phyloP scores from a whole-genome alignment of 2,113 vertebrate species.

The Garra rufa region DNA sequence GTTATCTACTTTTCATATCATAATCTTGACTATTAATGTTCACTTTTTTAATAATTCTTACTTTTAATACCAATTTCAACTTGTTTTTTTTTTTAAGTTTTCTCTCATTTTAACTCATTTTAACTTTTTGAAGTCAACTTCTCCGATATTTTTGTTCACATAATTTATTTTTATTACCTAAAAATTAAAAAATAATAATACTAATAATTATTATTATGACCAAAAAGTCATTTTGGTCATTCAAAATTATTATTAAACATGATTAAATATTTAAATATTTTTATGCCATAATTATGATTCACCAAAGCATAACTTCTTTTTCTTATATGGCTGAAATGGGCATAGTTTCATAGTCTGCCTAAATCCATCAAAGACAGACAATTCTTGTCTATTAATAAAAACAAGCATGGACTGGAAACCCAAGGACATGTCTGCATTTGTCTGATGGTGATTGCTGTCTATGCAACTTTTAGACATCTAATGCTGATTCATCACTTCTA shows the following conservation, averaged over 20 bases:
- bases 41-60: background rate
- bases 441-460: background rate
- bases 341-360: background rate
- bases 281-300: background rate
- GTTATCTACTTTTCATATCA: background rate
- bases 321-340: background rate
- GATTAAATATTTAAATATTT: too few relatives aligned
- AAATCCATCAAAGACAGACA: background rate
- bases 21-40: background rate
- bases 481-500: background rate
- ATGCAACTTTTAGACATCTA: background rate
- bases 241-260: too few relatives aligned
- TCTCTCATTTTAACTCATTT: too few relatives aligned
- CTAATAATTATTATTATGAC: too few relatives aligned
- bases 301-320: background rate
- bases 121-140: too few relatives aligned
- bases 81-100: background rate
- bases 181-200: too few relatives aligned
- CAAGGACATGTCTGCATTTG: background rate
- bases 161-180: too few relatives aligned
- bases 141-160: background rate
- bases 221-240: background rate
- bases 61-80: background rate
- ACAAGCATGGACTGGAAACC: background rate
- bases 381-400: background rate